These are phyloP conservation scores for Tetheella fluctuosa DNA, from an alignment of 2,888 invertebrate species.

Conservation along the genomic window DNA sequence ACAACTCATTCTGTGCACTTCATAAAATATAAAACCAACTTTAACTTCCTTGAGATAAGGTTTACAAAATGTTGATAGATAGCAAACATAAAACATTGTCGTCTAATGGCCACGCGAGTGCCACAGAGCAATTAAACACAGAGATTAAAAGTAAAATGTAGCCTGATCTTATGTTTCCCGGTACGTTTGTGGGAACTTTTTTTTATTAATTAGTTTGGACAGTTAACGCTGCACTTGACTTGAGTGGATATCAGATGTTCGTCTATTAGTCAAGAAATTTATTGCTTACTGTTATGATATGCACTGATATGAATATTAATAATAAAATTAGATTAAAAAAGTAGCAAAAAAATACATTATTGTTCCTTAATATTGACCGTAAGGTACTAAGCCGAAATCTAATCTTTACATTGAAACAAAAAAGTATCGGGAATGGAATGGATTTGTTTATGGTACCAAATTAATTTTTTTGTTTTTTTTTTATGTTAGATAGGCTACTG, in stretches of 20 bases:
- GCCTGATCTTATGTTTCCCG: constrained; percentile 32
- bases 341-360: no score
- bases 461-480: no score
- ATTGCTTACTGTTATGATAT: background rate
- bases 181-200: constrained; percentile 50
- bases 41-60: background rate
- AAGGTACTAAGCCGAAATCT: no score
- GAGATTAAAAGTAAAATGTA: constrained; percentile 17
- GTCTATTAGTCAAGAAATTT: constrained; percentile 18
- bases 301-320: background rate
- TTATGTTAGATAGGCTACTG: no score
- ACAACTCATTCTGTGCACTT: background rate
- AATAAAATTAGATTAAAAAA: background rate
- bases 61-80: background rate
- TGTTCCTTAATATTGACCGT: no score
- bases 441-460: no score
- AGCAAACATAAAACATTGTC: background rate
- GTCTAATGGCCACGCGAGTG: background rate
- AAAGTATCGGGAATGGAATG: no score
- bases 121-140: constrained; percentile 13
- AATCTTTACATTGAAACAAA: no score
- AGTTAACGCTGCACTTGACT: constrained; percentile 12
- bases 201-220: constrained; percentile 42
- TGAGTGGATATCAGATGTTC: constrained; percentile 7
- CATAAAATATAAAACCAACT: background rate